Conservation (phyloP, 2,797 vertebrate species). For the Artibeus lituratus region DNA sequence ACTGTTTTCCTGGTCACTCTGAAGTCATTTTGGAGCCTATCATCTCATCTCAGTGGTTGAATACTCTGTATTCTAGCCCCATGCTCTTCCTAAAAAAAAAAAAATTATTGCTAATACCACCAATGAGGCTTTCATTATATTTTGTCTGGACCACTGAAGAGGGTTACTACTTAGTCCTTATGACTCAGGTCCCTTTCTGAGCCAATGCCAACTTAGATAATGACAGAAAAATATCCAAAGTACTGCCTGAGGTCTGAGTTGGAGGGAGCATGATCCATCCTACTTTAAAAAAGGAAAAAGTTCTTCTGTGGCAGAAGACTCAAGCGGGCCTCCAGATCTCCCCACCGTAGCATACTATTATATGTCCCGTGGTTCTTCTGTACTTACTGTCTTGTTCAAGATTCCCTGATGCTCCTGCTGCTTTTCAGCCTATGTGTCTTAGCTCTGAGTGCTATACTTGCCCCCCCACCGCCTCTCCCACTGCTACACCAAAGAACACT, state of each 20-base stretch:
- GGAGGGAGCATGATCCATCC: background rate
- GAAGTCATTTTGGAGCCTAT: background rate
- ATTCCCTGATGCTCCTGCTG: background rate
- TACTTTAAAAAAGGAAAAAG: background rate
- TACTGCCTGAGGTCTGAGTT: background rate
- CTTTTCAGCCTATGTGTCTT: background rate
- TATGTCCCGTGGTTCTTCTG: background rate
- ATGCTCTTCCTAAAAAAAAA: background rate
- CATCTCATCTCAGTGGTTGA: background rate
- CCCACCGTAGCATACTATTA: background rate
- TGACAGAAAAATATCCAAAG: background rate
- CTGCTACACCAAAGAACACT: background rate
- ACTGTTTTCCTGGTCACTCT: background rate
- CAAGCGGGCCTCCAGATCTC: background rate
- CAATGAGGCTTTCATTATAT: background rate
- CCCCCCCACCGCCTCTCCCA: accelerated
- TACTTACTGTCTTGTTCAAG: background rate
- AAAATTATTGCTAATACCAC: background rate
- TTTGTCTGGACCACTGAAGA: background rate
- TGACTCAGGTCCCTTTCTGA: background rate
- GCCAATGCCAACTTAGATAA: background rate
- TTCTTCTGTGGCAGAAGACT: background rate
- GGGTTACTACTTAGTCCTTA: background rate
- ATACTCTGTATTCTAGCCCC: background rate
- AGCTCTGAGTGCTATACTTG: background rate